Percentiles rank a stretch among this genome's conserved stretches.
Conservation (phyloP, 2,797 vertebrate genomes). For the Benthosema pterotum region DNA sequence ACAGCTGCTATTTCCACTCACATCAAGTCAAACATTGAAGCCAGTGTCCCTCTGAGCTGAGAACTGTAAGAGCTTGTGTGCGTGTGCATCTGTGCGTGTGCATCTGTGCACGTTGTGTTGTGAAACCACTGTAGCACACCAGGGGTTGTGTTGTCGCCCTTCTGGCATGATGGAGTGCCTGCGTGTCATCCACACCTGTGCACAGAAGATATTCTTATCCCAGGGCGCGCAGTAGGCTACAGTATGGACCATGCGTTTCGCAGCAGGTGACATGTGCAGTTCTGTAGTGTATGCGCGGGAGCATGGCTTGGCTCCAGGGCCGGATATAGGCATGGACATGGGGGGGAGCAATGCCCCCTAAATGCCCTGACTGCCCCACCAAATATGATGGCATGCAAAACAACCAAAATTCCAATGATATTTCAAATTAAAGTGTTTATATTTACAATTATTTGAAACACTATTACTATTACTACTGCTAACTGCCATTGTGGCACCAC, state of each 20-base stretch:
- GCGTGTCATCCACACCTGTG: slow-evolving; percentile 3
- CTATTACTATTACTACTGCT: too few species aligned
- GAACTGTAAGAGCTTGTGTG: slow-evolving; percentile 34
- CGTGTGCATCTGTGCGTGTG: background rate
- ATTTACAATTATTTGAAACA: too few species aligned
- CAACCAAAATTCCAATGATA: too few species aligned
- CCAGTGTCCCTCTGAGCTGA: slow-evolving; percentile 19
- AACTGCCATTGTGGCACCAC: too few species aligned
- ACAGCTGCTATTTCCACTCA: slow-evolving; percentile 44
- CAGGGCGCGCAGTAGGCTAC: background rate
- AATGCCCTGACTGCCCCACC: too few species aligned
- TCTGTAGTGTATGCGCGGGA: background rate
- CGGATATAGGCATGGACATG: too few species aligned
- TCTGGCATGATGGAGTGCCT: background rate
- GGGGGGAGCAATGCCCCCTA: too few species aligned
- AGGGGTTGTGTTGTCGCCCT: too few species aligned
- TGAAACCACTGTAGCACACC: too few species aligned
- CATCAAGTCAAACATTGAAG: slow-evolving; percentile 29
- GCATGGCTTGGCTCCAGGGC: background rate
- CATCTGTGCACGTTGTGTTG: background rate
- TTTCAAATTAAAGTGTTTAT: too few species aligned
- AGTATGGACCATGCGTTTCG: background rate
- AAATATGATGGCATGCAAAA: too few species aligned
- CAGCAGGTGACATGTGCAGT: background rate
- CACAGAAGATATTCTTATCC: slow-evolving; percentile 15